These are phyloP conservation scores for Paramuricea clavata DNA, from an alignment of 92 coral and sea anemone genomes.

Conservation along the genomic window DNA sequence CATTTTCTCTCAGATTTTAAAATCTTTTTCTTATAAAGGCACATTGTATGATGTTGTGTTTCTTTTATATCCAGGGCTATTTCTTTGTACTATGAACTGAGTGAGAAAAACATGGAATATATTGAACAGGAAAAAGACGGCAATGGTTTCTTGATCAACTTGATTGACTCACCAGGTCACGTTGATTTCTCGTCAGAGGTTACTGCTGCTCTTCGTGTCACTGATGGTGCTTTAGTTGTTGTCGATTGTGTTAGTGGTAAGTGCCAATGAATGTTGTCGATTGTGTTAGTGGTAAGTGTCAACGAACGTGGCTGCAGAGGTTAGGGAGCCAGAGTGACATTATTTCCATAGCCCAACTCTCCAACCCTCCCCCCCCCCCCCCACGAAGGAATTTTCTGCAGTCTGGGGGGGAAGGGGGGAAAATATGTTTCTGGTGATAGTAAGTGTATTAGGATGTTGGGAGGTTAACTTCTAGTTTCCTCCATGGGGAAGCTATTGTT, in stretches of 20 bases:
- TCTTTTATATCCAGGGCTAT: constrained; percentile 75
- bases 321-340: too few species aligned
- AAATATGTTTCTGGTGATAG: too few species aligned
- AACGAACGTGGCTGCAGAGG: too few species aligned
- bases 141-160: constrained; percentile 88
- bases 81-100: constrained; percentile 90
- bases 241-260: constrained; percentile 97
- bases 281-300: constrained; percentile 90
- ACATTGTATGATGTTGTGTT: neutral
- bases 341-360: too few species aligned
- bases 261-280: constrained; percentile 73
- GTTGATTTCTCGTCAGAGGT: constrained; percentile 99
- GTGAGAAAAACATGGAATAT: constrained; percentile 69
- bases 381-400: too few species aligned
- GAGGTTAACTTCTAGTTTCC: too few species aligned
- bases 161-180: constrained; percentile 99
- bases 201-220: constrained; percentile 98
- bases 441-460: too few species aligned
- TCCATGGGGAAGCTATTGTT: too few species aligned
- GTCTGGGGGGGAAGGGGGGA: too few species aligned
- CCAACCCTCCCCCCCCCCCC: too few species aligned
- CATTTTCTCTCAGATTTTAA: neutral
- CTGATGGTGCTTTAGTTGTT: constrained; percentile 98
- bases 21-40: neutral
- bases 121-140: constrained; percentile 68